Conservation (phyloP, 2,888 invertebrate genomes). For the Hermodice carunculata region DNA sequence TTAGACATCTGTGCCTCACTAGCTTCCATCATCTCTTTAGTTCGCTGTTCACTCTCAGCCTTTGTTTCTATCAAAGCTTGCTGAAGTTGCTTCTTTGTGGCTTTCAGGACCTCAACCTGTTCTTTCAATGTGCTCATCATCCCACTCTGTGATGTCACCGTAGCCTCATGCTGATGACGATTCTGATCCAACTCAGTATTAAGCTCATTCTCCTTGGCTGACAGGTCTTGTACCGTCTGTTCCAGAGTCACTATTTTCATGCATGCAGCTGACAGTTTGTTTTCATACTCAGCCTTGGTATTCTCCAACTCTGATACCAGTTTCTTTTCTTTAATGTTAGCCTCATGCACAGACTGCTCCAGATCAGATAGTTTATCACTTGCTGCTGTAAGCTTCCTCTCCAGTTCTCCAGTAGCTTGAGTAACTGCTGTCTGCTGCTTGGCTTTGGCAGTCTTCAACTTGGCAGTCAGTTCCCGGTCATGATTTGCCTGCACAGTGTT, state of each 20-base stretch:
- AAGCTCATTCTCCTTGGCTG: slow-evolving; percentile 33
- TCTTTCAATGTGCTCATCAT: slow-evolving; percentile 13
- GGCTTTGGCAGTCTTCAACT: slow-evolving; percentile 23
- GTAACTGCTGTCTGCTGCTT: slow-evolving; percentile 30
- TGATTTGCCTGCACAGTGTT: slow-evolving; percentile 22
- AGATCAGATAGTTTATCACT: slow-evolving; percentile 26
- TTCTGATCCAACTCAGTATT: slow-evolving; percentile 24
- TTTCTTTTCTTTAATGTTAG: slow-evolving; percentile 21
- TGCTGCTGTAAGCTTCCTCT: slow-evolving; percentile 16
- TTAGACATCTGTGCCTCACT: slow-evolving; percentile 15
- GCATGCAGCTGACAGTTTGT: not conserved
- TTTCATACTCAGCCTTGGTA: slow-evolving; percentile 17
- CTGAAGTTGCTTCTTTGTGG: slow-evolving; percentile 28
- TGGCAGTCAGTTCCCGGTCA: slow-evolving; percentile 20
- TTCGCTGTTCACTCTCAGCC: slow-evolving; percentile 12
- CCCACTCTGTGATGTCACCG: slow-evolving; percentile 20
- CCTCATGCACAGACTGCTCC: slow-evolving; percentile 30
- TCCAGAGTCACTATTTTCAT: slow-evolving; percentile 10
- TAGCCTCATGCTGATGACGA: slow-evolving; percentile 21
- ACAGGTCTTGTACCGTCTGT: slow-evolving; percentile 14
- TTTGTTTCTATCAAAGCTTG: slow-evolving; percentile 34
- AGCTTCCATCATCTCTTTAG: slow-evolving; percentile 12
- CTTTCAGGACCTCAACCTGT: slow-evolving; percentile 2
- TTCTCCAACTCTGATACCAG: slow-evolving; percentile 28
- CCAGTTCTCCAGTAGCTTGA: slow-evolving; percentile 21